Evolutionary conservation across 2,113 vertebrate species (phyloP).

Genomic region (Rhinoptilus africanus): DNA sequence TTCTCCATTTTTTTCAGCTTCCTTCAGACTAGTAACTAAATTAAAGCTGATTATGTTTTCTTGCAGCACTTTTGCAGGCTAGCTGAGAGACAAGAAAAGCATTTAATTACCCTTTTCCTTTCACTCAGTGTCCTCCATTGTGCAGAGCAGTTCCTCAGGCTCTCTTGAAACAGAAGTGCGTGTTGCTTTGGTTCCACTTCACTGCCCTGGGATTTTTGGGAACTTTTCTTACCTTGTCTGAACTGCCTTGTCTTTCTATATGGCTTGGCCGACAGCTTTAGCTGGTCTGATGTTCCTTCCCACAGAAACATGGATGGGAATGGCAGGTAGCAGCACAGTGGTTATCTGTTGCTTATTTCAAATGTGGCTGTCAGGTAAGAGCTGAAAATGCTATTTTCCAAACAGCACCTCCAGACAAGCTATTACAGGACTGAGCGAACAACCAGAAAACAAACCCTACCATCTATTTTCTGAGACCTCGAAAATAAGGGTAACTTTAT

Average conservation of each 20-base stretch:
- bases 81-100: neutral
- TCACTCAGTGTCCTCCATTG: neutral
- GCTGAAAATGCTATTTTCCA: neutral
- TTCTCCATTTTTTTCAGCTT: neutral
- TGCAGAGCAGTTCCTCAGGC: neutral
- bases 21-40: neutral
- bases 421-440: neutral
- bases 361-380: neutral
- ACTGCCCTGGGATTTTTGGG: neutral
- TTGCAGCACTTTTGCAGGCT: neutral
- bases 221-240: neutral
- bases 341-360: neutral
- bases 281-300: neutral
- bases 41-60: neutral
- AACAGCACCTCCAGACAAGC: neutral
- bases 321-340: conserved; percentile 3
- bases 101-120: neutral
- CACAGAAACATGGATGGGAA: neutral
- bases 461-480: neutral
- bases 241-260: neutral
- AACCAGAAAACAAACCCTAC: neutral
- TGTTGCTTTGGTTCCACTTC: neutral
- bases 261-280: neutral
- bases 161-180: neutral
- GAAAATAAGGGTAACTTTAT: neutral